These are phyloP conservation scores for Panzeria rudis DNA, from an alignment of 2,888 invertebrate genomes.

Conservation along the genomic window DNA sequence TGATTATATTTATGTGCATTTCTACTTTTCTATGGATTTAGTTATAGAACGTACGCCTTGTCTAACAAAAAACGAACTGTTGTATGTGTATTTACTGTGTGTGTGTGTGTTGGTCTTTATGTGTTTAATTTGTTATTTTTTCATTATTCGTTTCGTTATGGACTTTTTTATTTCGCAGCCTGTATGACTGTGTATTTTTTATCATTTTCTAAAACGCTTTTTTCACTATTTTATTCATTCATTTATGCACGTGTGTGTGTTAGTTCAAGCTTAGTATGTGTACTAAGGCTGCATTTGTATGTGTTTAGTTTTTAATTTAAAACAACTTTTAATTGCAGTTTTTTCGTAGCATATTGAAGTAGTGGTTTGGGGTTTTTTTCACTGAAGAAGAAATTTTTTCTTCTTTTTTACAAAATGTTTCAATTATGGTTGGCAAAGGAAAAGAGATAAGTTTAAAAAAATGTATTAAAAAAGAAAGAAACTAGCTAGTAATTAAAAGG, in stretches of 20 bases:
- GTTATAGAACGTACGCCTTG: constrained; percentile 76
- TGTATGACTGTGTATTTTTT: constrained; percentile 49
- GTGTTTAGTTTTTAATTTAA: constrained; percentile 71
- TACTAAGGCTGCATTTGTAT: constrained; percentile 49
- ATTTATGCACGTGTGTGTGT: constrained; percentile 12
- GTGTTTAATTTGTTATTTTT: constrained; percentile 67
- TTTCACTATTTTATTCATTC: constrained; percentile 72
- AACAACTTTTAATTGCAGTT: constrained; percentile 81
- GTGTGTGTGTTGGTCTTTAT: constrained; percentile 19
- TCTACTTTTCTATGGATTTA: constrained; percentile 71
- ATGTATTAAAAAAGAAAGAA: constrained; percentile 9
- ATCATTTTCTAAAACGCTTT: constrained; percentile 68
- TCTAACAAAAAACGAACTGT: constrained; percentile 63
- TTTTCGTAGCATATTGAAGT: constrained; percentile 73
- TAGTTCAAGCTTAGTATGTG: constrained; percentile 8
- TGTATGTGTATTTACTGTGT: not conserved
- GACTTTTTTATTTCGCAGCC: constrained; percentile 53
- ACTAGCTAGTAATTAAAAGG: constrained; percentile 66
- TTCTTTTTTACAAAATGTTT: constrained; percentile 66
- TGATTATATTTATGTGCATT: constrained; percentile 22
- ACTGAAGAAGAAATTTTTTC: constrained; percentile 74
- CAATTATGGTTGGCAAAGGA: constrained; percentile 63
- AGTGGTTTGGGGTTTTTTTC: constrained; percentile 74
- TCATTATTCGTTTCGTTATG: constrained; percentile 61
- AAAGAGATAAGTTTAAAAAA: constrained; percentile 51